Conservation (phyloP, 2,797 vertebrate species). For the Brachyalestes nurse region DNA sequence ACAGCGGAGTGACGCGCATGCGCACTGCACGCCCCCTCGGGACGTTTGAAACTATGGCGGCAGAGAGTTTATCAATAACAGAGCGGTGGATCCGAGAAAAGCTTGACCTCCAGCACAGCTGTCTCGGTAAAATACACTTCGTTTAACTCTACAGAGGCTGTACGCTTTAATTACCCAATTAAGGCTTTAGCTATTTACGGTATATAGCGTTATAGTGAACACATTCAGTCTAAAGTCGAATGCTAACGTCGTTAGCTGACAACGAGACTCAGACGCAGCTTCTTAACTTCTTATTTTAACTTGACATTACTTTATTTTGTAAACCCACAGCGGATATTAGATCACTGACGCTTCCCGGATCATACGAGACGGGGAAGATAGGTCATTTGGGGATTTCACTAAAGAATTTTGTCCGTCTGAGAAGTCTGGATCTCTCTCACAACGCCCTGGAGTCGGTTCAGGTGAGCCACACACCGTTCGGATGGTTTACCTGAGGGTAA, state of each 20-base stretch:
- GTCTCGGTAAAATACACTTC: conserved; percentile 67
- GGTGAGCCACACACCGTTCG: conserved; percentile 60
- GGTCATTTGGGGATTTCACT: conserved; percentile 80
- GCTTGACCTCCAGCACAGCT: conserved; percentile 69
- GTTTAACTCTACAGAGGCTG: no score
- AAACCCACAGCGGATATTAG: conserved; percentile 75
- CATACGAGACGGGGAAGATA: conserved; percentile 79
- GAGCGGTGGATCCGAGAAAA: conserved; percentile 80
- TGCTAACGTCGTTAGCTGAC: neutral
- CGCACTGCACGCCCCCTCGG: conserved; percentile 34
- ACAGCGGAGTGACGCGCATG: conserved; percentile 61
- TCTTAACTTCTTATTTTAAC: neutral
- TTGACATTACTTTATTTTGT: neutral
- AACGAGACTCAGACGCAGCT: neutral
- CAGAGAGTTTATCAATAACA: conserved; percentile 68
- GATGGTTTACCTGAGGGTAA: no score
- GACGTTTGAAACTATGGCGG: conserved; percentile 80
- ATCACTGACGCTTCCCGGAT: conserved; percentile 81
- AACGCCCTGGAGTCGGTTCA: conserved; percentile 82
- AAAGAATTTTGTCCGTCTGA: conserved; percentile 80
- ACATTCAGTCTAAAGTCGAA: neutral
- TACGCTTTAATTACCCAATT: neutral
- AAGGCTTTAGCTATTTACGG: neutral
- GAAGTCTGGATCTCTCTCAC: conserved; percentile 83
- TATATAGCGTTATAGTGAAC: neutral